Evolutionary conservation across 1,140 invertebrate genomes (phyloP).

Genomic region (Ips typographus): DNA sequence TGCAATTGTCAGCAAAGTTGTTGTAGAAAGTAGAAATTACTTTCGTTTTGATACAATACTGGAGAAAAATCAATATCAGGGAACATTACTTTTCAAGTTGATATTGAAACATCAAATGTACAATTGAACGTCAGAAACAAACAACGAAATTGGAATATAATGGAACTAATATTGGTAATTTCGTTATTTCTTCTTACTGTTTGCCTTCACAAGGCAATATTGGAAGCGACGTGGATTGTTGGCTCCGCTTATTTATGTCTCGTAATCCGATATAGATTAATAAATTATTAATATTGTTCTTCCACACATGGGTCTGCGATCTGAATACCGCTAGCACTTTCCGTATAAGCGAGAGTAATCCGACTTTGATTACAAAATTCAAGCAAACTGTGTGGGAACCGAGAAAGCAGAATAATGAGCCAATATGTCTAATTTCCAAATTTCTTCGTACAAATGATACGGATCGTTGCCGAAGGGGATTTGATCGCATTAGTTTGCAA

Average conservation of each 20-base stretch:
- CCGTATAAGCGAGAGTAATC: too few relatives aligned
- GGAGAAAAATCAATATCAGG: background rate
- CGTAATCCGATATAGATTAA: background rate
- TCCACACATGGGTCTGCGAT: too few relatives aligned
- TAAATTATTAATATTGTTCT: constrained; percentile 3
- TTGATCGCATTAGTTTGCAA: constrained; percentile 29
- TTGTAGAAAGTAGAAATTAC: too few relatives aligned
- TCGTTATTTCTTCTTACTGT: background rate
- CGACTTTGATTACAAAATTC: too few relatives aligned
- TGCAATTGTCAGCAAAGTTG: too few relatives aligned
- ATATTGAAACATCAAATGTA: background rate
- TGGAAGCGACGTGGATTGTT: background rate
- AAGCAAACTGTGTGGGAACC: background rate
- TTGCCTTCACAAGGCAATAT: background rate
- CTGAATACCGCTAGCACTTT: too few relatives aligned
- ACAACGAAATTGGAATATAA: constrained; percentile 6
- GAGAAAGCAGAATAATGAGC: constrained; percentile 21
- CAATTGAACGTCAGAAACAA: constrained; percentile 2
- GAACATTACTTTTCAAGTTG: constrained; percentile 3
- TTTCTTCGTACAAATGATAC: constrained; percentile 25
- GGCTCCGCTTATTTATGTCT: background rate
- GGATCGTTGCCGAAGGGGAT: constrained; percentile 23
- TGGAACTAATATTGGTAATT: constrained; percentile 2
- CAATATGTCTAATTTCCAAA: constrained; percentile 31
- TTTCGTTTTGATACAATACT: too few relatives aligned